Evolutionary conservation across 2,797 vertebrate genomes (phyloP).

Genomic region (Crossoptilon crossoptilon): DNA sequence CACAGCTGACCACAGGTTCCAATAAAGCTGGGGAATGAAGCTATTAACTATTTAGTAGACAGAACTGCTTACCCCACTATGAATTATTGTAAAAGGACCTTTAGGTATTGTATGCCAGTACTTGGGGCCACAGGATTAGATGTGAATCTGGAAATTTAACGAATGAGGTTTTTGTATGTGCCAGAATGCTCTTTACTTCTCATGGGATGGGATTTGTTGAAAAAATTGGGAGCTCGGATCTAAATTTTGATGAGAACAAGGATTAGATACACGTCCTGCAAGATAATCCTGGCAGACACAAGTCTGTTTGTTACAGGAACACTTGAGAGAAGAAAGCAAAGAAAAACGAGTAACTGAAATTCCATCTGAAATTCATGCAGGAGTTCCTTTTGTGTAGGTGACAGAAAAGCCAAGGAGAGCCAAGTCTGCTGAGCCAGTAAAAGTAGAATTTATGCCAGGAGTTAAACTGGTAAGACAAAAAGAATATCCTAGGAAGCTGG

Average conservation of each 20-base stretch:
- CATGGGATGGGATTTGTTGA: background rate
- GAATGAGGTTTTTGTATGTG: background rate
- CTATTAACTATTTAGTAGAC: background rate
- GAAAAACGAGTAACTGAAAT: too few relatives aligned
- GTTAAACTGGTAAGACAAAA: too few relatives aligned
- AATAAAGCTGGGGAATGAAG: background rate
- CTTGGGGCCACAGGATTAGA: background rate
- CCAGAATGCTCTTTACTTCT: background rate
- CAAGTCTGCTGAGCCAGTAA: too few relatives aligned
- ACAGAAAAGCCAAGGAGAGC: too few relatives aligned
- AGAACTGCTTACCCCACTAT: background rate
- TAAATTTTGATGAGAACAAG: too few relatives aligned
- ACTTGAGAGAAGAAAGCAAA: too few relatives aligned
- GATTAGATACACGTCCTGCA: background rate
- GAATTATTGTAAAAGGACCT: background rate
- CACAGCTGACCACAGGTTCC: too few relatives aligned
- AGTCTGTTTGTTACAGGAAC: background rate
- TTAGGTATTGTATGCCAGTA: background rate
- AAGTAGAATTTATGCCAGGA: too few relatives aligned
- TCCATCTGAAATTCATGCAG: too few relatives aligned
- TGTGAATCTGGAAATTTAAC: background rate
- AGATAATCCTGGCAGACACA: background rate
- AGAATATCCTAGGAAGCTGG: too few relatives aligned
- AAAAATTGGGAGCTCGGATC: background rate
- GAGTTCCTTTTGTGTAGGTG: too few relatives aligned